These are phyloP conservation scores for Pandemis heparana DNA, from an alignment of 2,888 invertebrate species.

Conservation along the genomic window DNA sequence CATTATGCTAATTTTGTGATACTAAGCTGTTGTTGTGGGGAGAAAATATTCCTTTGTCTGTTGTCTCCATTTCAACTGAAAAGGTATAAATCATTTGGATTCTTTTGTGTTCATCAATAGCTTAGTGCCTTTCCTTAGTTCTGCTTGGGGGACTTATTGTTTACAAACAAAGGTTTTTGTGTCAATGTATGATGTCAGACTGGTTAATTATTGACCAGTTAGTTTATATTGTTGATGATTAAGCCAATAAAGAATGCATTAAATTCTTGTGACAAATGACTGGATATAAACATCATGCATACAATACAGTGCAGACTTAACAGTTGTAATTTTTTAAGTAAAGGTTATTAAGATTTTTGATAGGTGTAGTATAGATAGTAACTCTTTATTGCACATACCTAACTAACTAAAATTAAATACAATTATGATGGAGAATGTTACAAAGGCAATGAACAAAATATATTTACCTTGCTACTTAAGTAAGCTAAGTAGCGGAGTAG, in stretches of 20 bases:
- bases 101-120: neutral
- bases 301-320: too few species aligned
- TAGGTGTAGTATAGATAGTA: too few species aligned
- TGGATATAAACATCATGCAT: too few species aligned
- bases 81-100: neutral
- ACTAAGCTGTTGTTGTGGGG: slow-evolving; percentile 33
- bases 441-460: too few species aligned
- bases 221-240: neutral
- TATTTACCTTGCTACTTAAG: too few species aligned
- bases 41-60: slow-evolving; percentile 40
- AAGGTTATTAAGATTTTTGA: too few species aligned
- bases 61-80: slow-evolving; percentile 11
- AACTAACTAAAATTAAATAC: too few species aligned
- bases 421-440: too few species aligned
- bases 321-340: too few species aligned
- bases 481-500: too few species aligned
- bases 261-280: too few species aligned
- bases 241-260: neutral
- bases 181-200: neutral
- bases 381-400: too few species aligned
- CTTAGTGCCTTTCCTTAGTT: neutral
- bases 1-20: slow-evolving; percentile 48
- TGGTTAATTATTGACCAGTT: neutral
- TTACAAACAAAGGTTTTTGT: slow-evolving; percentile 12
- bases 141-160: neutral